Evolutionary conservation across 2,113 vertebrate genomes (phyloP).

Genomic region (Centropristis striata): DNA sequence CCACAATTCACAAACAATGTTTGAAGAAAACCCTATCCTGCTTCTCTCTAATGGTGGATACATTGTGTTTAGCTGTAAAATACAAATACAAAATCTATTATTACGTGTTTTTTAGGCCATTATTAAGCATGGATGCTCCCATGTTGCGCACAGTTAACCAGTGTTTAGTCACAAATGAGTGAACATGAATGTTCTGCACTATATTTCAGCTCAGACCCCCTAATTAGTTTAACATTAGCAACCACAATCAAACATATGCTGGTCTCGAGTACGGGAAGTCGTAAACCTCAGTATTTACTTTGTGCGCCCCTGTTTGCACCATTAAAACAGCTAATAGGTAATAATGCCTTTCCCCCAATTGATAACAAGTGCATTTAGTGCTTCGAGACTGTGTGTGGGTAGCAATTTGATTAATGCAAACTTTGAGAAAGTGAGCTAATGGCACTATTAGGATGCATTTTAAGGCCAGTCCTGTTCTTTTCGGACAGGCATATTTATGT

Average conservation of each 20-base stretch:
- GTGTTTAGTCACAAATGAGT: slow-evolving; percentile 73
- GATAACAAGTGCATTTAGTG: slow-evolving; percentile 82
- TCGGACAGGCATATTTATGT: slow-evolving; percentile 17
- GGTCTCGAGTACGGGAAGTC: slow-evolving; percentile 83
- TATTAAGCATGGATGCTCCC: slow-evolving; percentile 68
- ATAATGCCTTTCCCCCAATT: slow-evolving; percentile 85
- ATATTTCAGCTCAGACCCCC: slow-evolving; percentile 85
- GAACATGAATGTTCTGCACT: slow-evolving; percentile 54
- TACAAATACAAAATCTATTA: slow-evolving; percentile 64
- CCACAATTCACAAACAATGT: not conserved
- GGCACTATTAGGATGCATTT: slow-evolving; percentile 68
- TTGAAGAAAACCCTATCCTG: not conserved
- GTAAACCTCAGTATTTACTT: slow-evolving; percentile 87
- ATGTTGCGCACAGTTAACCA: slow-evolving; percentile 23
- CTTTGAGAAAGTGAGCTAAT: slow-evolving; percentile 78
- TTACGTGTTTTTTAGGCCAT: slow-evolving; percentile 73
- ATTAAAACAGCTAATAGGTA: slow-evolving; percentile 82
- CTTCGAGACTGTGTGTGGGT: slow-evolving; percentile 72
- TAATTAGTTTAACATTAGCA: slow-evolving; percentile 89
- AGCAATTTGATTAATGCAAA: slow-evolving; percentile 72
- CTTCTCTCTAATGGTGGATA: slow-evolving; percentile 61
- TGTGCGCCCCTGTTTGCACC: slow-evolving; percentile 76
- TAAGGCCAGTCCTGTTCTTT: slow-evolving; percentile 25
- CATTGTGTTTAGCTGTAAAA: slow-evolving; percentile 76
- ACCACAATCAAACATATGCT: slow-evolving; percentile 82